phyloP scores from a whole-genome alignment of 2,888 invertebrate genomes.

The Leucophenga montana region DNA sequence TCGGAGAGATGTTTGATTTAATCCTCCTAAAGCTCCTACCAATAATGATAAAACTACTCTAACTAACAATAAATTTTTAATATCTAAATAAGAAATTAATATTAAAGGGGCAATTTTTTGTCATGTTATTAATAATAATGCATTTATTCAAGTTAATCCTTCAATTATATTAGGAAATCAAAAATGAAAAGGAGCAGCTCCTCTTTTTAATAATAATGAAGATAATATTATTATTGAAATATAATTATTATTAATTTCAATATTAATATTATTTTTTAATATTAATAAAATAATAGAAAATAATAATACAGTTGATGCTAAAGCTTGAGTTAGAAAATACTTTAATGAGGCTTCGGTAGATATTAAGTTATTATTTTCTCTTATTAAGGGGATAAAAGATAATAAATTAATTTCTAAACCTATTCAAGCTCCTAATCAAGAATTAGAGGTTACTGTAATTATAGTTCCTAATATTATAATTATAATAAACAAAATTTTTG shows the following conservation, averaged over 20 bases:
- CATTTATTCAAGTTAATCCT: constrained; percentile 76
- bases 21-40: constrained; percentile 74
- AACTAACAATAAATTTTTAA: constrained; percentile 73
- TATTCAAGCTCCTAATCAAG: constrained; percentile 76
- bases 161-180: constrained; percentile 78
- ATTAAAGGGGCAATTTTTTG: constrained; percentile 80
- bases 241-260: constrained; percentile 55
- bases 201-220: constrained; percentile 75
- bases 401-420: constrained; percentile 79
- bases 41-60: constrained; percentile 74
- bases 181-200: constrained; percentile 77
- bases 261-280: constrained; percentile 61
- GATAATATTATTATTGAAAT: constrained; percentile 71
- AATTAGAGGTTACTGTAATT: constrained; percentile 74
- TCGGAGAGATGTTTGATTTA: constrained; percentile 76
- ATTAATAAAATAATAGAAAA: constrained; percentile 72
- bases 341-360: constrained; percentile 76
- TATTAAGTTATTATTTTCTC: constrained; percentile 74
- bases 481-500: constrained; percentile 75
- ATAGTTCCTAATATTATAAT: constrained; percentile 74
- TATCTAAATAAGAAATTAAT: constrained; percentile 74
- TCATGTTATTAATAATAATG: constrained; percentile 77
- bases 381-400: constrained; percentile 77
- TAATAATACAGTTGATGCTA: constrained; percentile 76
- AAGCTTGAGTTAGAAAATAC: constrained; percentile 77